Conservation (phyloP, 2,113 vertebrate genomes). For the Aptenodytes patagonicus region DNA sequence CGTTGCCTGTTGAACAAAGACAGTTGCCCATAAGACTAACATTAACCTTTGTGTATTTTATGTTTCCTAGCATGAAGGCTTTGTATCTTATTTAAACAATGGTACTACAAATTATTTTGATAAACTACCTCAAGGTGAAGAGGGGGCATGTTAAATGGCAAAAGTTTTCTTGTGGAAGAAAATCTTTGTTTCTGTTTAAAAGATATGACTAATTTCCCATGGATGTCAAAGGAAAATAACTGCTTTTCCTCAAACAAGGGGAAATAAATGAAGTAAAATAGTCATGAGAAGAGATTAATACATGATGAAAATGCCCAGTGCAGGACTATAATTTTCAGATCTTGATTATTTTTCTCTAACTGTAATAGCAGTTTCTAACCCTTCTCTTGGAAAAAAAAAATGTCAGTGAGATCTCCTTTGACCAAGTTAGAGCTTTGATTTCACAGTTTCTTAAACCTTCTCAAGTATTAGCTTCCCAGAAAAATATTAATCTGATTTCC, state of each 20-base stretch:
- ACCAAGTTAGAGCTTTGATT: neutral
- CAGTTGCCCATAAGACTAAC: neutral
- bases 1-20: neutral
- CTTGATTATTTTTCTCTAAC: neutral
- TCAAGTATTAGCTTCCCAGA: neutral
- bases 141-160: neutral
- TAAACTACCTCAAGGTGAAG: neutral
- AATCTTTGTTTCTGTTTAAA: neutral
- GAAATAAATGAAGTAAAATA: neutral
- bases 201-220: neutral
- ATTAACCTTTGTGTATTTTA: neutral
- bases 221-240: neutral
- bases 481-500: neutral
- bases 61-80: neutral
- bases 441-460: neutral
- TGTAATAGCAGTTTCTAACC: neutral
- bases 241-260: neutral
- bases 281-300: neutral
- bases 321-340: neutral
- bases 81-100: neutral
- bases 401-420: neutral
- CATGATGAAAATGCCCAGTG: rapidly evolving
- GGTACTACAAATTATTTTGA: neutral
- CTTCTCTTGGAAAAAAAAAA: neutral
- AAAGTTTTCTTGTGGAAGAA: neutral